Percentiles rank a stretch among this genome's conserved stretches.
phyloP scores from a whole-genome alignment of 2,113 vertebrate genomes.

The Pollachius pollachius region DNA sequence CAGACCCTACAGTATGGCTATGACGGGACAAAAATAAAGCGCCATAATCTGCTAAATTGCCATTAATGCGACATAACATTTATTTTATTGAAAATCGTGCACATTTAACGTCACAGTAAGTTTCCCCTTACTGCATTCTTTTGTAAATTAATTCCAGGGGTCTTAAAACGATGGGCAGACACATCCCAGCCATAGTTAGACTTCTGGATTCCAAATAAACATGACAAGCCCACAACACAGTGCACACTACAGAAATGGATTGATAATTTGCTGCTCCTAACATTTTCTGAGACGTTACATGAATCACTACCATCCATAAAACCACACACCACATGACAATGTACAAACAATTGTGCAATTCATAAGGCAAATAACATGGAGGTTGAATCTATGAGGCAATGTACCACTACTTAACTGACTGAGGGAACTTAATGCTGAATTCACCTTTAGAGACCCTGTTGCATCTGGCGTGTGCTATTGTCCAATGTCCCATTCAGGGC shows the following conservation, averaged over 20 bases:
- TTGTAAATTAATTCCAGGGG: too few relatives aligned
- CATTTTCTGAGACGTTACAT: constrained; percentile 45
- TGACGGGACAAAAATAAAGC: constrained; percentile 22
- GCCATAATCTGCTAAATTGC: constrained; percentile 6
- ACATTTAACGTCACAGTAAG: too few relatives aligned
- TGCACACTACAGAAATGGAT: constrained; percentile 54
- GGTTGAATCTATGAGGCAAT: constrained; percentile 81
- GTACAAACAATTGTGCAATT: constrained; percentile 86
- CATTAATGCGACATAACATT: constrained; percentile 5
- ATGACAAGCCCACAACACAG: constrained; percentile 37
- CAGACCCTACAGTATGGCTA: neutral
- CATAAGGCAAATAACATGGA: constrained; percentile 94
- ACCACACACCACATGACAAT: constrained; percentile 74
- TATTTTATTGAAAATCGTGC: neutral
- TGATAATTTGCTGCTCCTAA: constrained; percentile 33
- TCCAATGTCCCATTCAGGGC: constrained; percentile 18
- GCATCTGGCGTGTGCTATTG: constrained; percentile 46
- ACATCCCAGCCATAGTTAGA: constrained; percentile 5
- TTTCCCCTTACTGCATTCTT: too few relatives aligned
- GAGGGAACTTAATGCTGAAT: constrained; percentile 30
- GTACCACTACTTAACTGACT: constrained; percentile 71
- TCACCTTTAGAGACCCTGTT: constrained; percentile 52
- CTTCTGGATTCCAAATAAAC: constrained; percentile 13
- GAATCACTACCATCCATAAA: constrained; percentile 73
- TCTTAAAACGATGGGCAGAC: neutral